These are phyloP conservation scores for Phengaris alcon DNA, from an alignment of 2,888 invertebrate species.

Conservation along the genomic window DNA sequence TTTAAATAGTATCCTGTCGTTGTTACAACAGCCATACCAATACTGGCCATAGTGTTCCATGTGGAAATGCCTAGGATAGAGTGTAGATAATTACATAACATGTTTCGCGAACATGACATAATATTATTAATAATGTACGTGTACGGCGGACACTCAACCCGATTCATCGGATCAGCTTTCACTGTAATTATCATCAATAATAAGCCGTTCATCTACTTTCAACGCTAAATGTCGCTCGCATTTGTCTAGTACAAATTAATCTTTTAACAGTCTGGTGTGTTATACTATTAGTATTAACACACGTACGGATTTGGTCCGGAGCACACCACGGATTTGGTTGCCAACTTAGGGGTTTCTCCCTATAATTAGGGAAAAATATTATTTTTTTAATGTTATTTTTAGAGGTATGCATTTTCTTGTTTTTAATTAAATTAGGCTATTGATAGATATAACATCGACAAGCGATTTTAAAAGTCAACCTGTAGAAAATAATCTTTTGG, in stretches of 20 bases:
- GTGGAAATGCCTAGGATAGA: constrained; percentile 24
- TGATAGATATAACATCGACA: too few species aligned
- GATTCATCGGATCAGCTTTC: constrained; percentile 51
- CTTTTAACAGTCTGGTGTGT: not conserved
- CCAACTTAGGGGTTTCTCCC: too few species aligned
- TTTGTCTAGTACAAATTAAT: not conserved
- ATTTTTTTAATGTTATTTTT: too few species aligned
- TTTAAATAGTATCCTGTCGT: too few species aligned
- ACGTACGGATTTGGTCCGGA: too few species aligned
- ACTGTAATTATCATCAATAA: constrained; percentile 53
- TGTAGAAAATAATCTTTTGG: too few species aligned
- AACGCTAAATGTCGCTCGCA: constrained; percentile 4
- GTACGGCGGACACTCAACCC: constrained; percentile 29
- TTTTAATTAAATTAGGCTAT: too few species aligned
- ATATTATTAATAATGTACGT: constrained; percentile 24
- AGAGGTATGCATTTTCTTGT: too few species aligned
- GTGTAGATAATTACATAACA: constrained; percentile 31
- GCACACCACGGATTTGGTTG: too few species aligned
- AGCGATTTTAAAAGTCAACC: too few species aligned
- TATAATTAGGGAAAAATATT: too few species aligned
- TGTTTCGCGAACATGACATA: constrained; percentile 25
- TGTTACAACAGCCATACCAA: not conserved
- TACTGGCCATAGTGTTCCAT: not conserved
- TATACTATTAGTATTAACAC: too few species aligned
- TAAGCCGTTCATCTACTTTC: constrained; percentile 50